These are phyloP conservation scores for Xestia c-nigrum DNA, from an alignment of 2,888 invertebrate genomes.

Conservation along the genomic window DNA sequence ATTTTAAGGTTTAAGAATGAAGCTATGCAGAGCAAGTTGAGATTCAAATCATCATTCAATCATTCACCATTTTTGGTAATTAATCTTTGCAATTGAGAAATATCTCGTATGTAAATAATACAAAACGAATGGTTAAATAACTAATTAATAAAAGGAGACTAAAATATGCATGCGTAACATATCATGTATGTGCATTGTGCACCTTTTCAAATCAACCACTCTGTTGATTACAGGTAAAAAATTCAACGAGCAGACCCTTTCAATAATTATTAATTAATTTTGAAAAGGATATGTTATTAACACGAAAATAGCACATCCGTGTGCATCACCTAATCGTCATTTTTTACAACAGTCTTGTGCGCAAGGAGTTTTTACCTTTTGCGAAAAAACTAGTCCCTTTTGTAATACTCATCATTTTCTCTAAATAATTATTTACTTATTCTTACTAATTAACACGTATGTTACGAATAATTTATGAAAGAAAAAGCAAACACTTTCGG, in stretches of 20 bases:
- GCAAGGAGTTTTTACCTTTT: not conserved
- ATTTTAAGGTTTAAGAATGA: no score
- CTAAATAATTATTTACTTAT: not conserved
- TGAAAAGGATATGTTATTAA: conserved; percentile 1
- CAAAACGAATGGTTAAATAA: not conserved
- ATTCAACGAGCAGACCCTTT: conserved; percentile 35
- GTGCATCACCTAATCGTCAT: not conserved
- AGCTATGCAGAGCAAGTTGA: no score
- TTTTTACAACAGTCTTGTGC: not conserved
- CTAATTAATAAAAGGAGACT: not conserved
- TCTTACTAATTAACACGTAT: not conserved
- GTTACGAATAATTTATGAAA: not conserved
- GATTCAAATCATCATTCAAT: no score
- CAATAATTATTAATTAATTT: conserved; percentile 28
- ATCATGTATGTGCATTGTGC: not conserved
- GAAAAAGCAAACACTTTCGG: not conserved
- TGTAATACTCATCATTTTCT: not conserved
- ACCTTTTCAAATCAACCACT: conserved; percentile 5
- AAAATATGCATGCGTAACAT: not conserved
- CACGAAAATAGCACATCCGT: conserved; percentile 30
- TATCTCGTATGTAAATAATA: not conserved
- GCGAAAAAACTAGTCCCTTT: not conserved
- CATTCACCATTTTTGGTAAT: no score
- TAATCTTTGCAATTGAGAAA: not conserved
- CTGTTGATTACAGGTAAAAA: conserved; percentile 29